Evolutionary conservation across 2,888 invertebrate species (phyloP).

Genomic region (Aplocera efformata): DNA sequence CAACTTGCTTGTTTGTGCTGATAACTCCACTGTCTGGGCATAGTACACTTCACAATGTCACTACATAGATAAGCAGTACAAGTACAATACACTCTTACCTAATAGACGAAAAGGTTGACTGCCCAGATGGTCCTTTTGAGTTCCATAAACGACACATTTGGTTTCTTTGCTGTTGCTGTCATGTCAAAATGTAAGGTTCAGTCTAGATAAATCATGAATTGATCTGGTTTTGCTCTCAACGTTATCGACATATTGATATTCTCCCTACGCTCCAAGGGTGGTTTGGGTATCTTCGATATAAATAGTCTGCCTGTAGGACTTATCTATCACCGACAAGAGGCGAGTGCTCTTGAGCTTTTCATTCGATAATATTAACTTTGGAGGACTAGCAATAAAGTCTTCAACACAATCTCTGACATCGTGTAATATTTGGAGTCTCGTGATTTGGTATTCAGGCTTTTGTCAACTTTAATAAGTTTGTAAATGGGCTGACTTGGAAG

Average conservation of each 20-base stretch:
- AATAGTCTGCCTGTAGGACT: slow-evolving; percentile 11
- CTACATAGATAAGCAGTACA: too few species aligned
- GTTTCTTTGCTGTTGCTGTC: too few species aligned
- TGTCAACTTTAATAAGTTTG: not conserved
- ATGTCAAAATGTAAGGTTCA: too few species aligned
- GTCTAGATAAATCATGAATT: too few species aligned
- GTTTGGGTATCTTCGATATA: slow-evolving; percentile 8
- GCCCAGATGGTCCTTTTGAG: too few species aligned
- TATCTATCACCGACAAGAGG: slow-evolving; percentile 7
- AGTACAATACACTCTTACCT: too few species aligned
- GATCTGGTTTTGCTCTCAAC: slow-evolving; percentile 3
- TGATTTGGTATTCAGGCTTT: slow-evolving; percentile 4
- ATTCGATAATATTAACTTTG: slow-evolving; percentile 13
- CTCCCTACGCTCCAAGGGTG: slow-evolving; percentile 1
- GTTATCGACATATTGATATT: slow-evolving; percentile 2
- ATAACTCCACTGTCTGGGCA: slow-evolving; percentile 6
- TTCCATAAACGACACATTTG: too few species aligned
- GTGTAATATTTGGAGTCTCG: slow-evolving; percentile 6
- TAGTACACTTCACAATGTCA: slow-evolving; percentile 2
- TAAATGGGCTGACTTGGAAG: too few species aligned
- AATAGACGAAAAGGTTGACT: too few species aligned
- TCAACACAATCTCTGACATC: slow-evolving; percentile 12
- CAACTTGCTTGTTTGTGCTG: slow-evolving; percentile 11
- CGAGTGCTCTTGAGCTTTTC: slow-evolving; percentile 16
- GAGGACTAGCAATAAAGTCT: slow-evolving; percentile 7